Evolutionary conservation across 92 coral and sea anemone genomes (phyloP).

Genomic region (Phenganax subtilis): DNA sequence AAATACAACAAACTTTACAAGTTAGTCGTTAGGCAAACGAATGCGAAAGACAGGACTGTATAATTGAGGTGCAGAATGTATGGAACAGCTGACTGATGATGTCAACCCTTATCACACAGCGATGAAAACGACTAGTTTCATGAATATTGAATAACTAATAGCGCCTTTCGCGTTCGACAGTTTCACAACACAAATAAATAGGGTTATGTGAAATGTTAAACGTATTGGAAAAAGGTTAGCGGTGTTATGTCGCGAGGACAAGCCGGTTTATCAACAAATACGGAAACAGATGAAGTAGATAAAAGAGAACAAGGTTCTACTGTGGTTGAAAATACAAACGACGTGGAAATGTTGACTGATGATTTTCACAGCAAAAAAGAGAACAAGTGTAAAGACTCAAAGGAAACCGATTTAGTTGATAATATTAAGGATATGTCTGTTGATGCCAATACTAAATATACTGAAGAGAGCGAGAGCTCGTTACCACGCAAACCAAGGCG

Average conservation of each 20-base stretch:
- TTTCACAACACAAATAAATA: background rate
- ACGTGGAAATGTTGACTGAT: constrained; percentile 28
- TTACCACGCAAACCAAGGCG: constrained; percentile 33
- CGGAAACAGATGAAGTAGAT: constrained; percentile 38
- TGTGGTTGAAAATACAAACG: constrained; percentile 31
- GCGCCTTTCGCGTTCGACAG: background rate
- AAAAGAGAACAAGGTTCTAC: constrained; percentile 13
- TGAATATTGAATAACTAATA: constrained; percentile 1
- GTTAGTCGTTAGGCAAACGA: too few species aligned
- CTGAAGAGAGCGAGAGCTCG: constrained; percentile 39
- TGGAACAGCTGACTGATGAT: constrained; percentile 22
- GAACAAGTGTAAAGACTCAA: constrained; percentile 36
- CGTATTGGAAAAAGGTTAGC: background rate
- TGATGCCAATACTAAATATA: constrained; percentile 40
- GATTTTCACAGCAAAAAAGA: constrained; percentile 26
- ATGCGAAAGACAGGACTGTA: background rate
- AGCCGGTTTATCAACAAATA: constrained; percentile 34
- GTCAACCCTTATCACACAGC: constrained; percentile 13
- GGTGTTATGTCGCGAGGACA: constrained; percentile 22
- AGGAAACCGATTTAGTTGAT: constrained; percentile 45
- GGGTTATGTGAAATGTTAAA: constrained; percentile 5
- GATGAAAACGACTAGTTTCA: constrained; percentile 22
- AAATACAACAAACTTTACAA: background rate
- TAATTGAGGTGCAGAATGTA: background rate
- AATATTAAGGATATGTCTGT: constrained; percentile 50